Conservation (phyloP, 2,797 vertebrate genomes). For the Aplochiton taeniatus region DNA sequence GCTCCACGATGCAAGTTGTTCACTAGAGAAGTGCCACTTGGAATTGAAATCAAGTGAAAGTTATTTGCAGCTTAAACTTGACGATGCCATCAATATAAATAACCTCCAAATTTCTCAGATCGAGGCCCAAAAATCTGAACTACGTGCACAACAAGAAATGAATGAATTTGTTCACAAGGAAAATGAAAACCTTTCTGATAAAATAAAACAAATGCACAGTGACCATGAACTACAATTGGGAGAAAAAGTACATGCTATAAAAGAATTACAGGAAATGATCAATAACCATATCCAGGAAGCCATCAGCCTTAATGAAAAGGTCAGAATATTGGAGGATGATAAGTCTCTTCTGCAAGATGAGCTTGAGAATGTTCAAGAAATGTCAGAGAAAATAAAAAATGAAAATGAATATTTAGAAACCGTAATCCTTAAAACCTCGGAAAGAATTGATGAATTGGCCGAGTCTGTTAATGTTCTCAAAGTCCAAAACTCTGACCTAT, state of each 20-base stretch:
- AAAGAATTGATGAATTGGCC: constrained; percentile 78
- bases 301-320: constrained; percentile 79
- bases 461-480: constrained; percentile 74
- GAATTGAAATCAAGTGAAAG: constrained; percentile 70
- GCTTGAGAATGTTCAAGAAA: constrained; percentile 84
- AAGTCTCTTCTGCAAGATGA: constrained; percentile 87
- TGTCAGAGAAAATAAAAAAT: constrained; percentile 82
- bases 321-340: constrained; percentile 86
- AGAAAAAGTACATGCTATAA: constrained; percentile 59
- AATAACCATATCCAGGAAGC: constrained; percentile 71
- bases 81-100: constrained; percentile 69
- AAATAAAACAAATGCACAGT: constrained; percentile 56
- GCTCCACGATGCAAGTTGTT: constrained; percentile 61
- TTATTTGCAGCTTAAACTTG: constrained; percentile 76
- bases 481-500: constrained; percentile 72
- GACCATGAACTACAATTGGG: constrained; percentile 63
- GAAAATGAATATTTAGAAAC: constrained; percentile 87
- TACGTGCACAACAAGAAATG: constrained; percentile 71
- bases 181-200: constrained; percentile 65
- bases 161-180: constrained; percentile 65
- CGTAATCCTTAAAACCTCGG: constrained; percentile 79
- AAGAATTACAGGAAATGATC: constrained; percentile 67
- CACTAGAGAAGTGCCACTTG: constrained; percentile 67
- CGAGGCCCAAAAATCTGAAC: constrained; percentile 71
- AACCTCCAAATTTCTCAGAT: constrained; percentile 71